These are phyloP conservation scores for Poecilobothrus nobilitatus DNA, from an alignment of 2,888 invertebrate species.

Conservation along the genomic window DNA sequence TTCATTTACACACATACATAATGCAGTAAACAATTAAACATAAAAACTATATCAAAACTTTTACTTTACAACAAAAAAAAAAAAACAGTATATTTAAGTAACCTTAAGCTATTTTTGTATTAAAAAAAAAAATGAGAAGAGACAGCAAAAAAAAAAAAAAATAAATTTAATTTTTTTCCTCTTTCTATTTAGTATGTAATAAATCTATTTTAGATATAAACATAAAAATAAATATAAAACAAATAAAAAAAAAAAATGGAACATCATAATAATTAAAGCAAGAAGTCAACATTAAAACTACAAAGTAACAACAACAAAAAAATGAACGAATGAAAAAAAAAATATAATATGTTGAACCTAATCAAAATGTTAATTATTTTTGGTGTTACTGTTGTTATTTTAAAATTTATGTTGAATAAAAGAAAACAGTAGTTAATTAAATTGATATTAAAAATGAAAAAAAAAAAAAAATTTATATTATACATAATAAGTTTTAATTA, in stretches of 20 bases:
- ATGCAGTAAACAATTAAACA: too few species aligned
- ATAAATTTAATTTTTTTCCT: neutral
- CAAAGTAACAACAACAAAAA: neutral
- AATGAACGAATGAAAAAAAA: too few species aligned
- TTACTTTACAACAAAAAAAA: neutral
- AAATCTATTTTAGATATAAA: neutral
- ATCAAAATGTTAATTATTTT: too few species aligned
- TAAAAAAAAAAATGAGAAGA: neutral
- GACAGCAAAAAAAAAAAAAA: too few species aligned
- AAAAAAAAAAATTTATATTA: too few species aligned
- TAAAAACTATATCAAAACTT: neutral
- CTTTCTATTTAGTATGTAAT: neutral
- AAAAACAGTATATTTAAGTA: neutral
- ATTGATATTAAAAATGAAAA: neutral
- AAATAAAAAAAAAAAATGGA: neutral
- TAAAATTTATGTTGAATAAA: neutral
- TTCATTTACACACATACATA: too few species aligned
- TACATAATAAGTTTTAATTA: too few species aligned
- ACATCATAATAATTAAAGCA: neutral
- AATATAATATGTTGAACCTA: too few species aligned
- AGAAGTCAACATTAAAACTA: neutral
- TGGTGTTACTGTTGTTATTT: too few species aligned
- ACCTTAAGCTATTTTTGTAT: neutral
- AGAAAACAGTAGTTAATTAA: slow-evolving; percentile 4
- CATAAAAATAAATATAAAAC: neutral